Evolutionary conservation across 2,888 invertebrate species (phyloP).

Genomic region (Lasioglossum calceatum): DNA sequence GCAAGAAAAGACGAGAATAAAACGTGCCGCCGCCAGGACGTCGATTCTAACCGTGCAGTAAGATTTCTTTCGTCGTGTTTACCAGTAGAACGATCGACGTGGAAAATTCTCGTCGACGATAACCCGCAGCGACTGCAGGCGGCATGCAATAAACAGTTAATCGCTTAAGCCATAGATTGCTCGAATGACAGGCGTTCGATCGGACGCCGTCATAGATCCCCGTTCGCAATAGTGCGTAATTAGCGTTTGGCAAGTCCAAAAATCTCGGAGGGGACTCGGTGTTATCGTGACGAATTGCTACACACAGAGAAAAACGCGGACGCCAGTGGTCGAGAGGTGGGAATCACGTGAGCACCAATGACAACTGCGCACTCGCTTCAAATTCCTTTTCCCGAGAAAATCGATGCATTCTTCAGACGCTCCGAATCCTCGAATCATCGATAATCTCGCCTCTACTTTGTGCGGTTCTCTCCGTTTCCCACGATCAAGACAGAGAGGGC

Average conservation of each 20-base stretch:
- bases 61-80: neutral
- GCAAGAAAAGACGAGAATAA: neutral
- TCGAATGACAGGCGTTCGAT: constrained; percentile 35
- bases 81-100: neutral
- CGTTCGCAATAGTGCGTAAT: constrained; percentile 32
- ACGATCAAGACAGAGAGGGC: constrained; percentile 13
- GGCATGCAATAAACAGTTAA: constrained; percentile 59
- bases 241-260: constrained; percentile 20
- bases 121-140: constrained; percentile 54
- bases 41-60: neutral
- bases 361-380: constrained; percentile 50
- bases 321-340: neutral
- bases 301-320: constrained; percentile 7
- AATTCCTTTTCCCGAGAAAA: constrained; percentile 52
- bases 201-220: constrained; percentile 7
- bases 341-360: constrained; percentile 35
- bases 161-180: constrained; percentile 55
- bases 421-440: constrained; percentile 44
- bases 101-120: constrained; percentile 35
- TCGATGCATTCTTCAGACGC: constrained; percentile 46
- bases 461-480: constrained; percentile 23
- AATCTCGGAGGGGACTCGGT: constrained; percentile 25
- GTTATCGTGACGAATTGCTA: constrained; percentile 44
- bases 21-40: neutral
- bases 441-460: constrained; percentile 51